These are phyloP conservation scores for Trinectes maculatus DNA, from an alignment of 2,113 vertebrate genomes.

Conservation along the genomic window DNA sequence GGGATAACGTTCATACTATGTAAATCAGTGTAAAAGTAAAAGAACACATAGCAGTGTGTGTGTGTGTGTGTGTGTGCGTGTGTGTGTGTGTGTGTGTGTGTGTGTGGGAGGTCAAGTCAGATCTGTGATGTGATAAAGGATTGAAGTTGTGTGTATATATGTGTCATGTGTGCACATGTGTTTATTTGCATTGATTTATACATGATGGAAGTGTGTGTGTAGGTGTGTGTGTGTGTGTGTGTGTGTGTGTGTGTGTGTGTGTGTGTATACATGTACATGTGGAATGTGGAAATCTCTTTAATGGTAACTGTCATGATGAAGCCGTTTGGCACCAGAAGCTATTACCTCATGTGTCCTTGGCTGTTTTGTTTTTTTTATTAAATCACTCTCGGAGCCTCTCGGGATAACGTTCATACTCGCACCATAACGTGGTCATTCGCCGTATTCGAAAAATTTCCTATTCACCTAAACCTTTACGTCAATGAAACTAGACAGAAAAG, in stretches of 20 bases:
- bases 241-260: slow-evolving; percentile 7
- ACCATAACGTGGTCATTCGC: slow-evolving; percentile 53
- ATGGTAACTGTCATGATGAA: slow-evolving; percentile 73
- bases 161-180: slow-evolving; percentile 39
- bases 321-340: slow-evolving; percentile 58
- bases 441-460: slow-evolving; percentile 58
- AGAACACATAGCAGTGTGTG: no score
- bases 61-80: no score
- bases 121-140: no score
- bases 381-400: slow-evolving; percentile 67
- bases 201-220: no score
- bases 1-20: slow-evolving; percentile 66
- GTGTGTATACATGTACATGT: not conserved
- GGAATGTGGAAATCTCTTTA: slow-evolving; percentile 79
- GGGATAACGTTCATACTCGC: slow-evolving; percentile 62
- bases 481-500: slow-evolving; percentile 46
- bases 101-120: no score
- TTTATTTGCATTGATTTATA: slow-evolving; percentile 70
- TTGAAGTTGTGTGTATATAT: no score
- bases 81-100: no score
- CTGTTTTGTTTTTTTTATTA: slow-evolving; percentile 70
- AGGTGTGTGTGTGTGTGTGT: slow-evolving; percentile 13
- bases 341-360: slow-evolving; percentile 77
- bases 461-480: slow-evolving; percentile 37
- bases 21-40: no score